Evolutionary conservation across 2,888 invertebrate genomes (phyloP).

Genomic region (Myopa testacea): DNA sequence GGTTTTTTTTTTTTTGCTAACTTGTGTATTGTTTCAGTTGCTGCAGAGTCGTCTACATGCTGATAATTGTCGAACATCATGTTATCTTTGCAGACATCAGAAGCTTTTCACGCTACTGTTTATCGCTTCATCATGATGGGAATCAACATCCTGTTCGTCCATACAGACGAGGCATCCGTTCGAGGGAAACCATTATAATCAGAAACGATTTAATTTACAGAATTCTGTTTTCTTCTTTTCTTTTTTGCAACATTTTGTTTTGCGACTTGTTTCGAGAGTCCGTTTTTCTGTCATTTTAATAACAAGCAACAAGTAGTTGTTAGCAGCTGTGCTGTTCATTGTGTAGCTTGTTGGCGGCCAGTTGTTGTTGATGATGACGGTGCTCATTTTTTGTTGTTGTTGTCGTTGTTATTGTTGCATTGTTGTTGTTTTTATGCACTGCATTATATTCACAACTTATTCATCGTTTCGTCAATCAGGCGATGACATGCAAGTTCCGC

Average conservation of each 20-base stretch:
- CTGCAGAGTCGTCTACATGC: background rate
- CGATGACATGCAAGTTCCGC: conserved; percentile 61
- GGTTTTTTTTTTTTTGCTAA: background rate
- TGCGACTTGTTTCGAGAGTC: background rate
- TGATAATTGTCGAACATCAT: background rate
- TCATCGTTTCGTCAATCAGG: conserved; percentile 62
- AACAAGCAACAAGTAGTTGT: conserved; percentile 19
- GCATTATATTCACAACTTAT: conserved; percentile 51
- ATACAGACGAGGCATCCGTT: too few species aligned
- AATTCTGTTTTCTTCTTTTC: background rate
- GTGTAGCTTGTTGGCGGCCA: conserved; percentile 21
- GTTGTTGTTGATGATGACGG: conserved; percentile 17
- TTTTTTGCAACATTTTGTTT: background rate
- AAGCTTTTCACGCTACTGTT: background rate
- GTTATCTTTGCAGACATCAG: background rate
- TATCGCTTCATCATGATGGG: conserved; percentile 14
- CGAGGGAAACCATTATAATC: background rate
- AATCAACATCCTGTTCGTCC: conserved; percentile 10
- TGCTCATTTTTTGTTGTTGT: conserved; percentile 25
- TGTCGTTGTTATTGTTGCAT: conserved; percentile 29
- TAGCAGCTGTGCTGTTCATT: background rate
- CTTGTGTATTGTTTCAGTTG: background rate
- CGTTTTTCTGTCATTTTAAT: conserved; percentile 12
- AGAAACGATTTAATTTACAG: conserved; percentile 14
- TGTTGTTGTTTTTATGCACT: conserved; percentile 26